Evolutionary conservation across 1,140 invertebrate genomes (phyloP).

Genomic region (Meloidogyne chitwoodi): DNA sequence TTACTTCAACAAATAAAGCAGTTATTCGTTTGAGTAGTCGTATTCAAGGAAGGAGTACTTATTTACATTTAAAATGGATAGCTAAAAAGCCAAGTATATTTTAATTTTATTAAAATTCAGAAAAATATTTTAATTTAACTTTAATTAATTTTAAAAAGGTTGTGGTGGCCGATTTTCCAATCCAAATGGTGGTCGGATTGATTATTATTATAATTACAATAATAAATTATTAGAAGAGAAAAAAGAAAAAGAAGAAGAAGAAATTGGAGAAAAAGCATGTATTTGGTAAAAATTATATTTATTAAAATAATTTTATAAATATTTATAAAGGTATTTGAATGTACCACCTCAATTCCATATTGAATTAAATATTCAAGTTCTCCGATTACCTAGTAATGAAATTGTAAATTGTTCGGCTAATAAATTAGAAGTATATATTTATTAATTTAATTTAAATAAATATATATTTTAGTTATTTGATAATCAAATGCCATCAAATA

Average conservation of each 20-base stretch:
- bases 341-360: conserved; percentile 32
- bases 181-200: conserved; percentile 21
- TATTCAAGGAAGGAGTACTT: conserved; percentile 21
- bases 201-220: conserved; percentile 16
- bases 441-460: too few relatives aligned
- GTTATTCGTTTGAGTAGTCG: conserved; percentile 19
- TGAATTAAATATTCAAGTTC: conserved; percentile 19
- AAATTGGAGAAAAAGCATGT: background rate
- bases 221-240: background rate
- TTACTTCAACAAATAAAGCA: conserved; percentile 3
- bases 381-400: conserved; percentile 23
- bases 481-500: conserved; percentile 15
- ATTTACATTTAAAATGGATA: conserved; percentile 25
- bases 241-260: background rate
- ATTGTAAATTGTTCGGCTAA: conserved; percentile 30
- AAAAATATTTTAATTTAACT: too few relatives aligned
- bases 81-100: conserved; percentile 27
- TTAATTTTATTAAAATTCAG: too few relatives aligned
- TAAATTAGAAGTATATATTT: conserved; percentile 20
- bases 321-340: conserved; percentile 15
- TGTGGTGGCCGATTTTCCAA: conserved; percentile 23
- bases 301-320: background rate
- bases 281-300: background rate
- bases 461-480: too few relatives aligned
- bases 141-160: conserved; percentile 10